phyloP scores from a whole-genome alignment of 2,113 vertebrate species.

The Phoenicopterus ruber region DNA sequence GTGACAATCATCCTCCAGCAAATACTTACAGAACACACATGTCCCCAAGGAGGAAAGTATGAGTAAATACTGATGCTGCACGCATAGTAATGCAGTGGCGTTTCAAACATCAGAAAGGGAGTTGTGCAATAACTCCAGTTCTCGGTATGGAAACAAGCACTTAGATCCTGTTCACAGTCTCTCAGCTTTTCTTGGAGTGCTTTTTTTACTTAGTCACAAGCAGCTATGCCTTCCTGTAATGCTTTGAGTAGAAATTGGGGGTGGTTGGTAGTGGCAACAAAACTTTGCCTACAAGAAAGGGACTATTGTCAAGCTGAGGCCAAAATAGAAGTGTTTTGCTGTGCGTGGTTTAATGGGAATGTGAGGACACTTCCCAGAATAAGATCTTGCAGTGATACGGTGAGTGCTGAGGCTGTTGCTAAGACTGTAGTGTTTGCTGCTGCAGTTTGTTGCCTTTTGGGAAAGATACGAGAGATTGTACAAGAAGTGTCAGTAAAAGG shows the following conservation, averaged over 20 bases:
- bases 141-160: neutral
- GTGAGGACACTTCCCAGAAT: neutral
- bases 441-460: neutral
- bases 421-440: neutral
- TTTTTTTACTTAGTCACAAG: neutral
- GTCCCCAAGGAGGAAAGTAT: neutral
- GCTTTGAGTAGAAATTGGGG: neutral
- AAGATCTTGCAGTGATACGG: neutral
- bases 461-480: neutral
- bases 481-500: neutral
- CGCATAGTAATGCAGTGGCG: neutral
- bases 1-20: neutral
- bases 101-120: neutral
- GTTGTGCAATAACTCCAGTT: neutral
- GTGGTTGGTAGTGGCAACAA: neutral
- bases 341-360: neutral
- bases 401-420: neutral
- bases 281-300: neutral
- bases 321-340: neutral
- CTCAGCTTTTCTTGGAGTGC: neutral
- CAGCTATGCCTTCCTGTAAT: neutral
- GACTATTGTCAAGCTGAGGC: neutral
- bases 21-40: neutral
- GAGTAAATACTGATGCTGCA: neutral
- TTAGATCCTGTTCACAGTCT: neutral